Evolutionary conservation across 2,888 invertebrate genomes (phyloP).

Genomic region (Microplitis manilae): DNA sequence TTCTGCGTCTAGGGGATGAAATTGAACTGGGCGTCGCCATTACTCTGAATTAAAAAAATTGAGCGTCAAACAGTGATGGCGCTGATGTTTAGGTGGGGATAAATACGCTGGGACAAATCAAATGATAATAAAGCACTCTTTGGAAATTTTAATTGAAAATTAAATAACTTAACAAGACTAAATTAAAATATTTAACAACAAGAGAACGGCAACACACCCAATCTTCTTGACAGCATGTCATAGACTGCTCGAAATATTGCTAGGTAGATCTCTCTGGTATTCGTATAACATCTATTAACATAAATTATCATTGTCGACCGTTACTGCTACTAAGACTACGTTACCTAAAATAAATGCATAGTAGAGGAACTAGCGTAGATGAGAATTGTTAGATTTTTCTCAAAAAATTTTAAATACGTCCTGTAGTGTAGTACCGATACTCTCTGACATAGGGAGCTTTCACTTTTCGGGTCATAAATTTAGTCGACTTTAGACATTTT

Average conservation of each 20-base stretch:
- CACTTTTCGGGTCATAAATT: conserved; percentile 33
- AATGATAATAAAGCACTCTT: not conserved
- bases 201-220: conserved; percentile 54
- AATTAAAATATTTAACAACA: not conserved
- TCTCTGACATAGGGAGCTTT: conserved; percentile 1
- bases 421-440: not conserved
- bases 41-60: conserved; percentile 58
- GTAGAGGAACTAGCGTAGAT: not conserved
- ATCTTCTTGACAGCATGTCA: conserved; percentile 63
- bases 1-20: conserved; percentile 61
- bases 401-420: not conserved
- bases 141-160: not conserved
- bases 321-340: conserved; percentile 63
- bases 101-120: not conserved
- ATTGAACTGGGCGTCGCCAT: conserved; percentile 67
- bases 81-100: conserved; percentile 33
- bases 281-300: conserved; percentile 68
- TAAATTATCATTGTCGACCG: conserved; percentile 78
- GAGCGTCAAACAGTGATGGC: conserved; percentile 47
- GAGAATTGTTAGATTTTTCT: not conserved
- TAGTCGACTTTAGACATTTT: not conserved
- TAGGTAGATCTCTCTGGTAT: conserved; percentile 58
- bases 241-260: conserved; percentile 64
- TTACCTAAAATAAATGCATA: conserved; percentile 18
- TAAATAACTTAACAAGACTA: not conserved